Percentiles rank a stretch among this genome's conserved stretches.
Conservation (phyloP, 2,113 vertebrate genomes). For the Cichladusa arquata region DNA sequence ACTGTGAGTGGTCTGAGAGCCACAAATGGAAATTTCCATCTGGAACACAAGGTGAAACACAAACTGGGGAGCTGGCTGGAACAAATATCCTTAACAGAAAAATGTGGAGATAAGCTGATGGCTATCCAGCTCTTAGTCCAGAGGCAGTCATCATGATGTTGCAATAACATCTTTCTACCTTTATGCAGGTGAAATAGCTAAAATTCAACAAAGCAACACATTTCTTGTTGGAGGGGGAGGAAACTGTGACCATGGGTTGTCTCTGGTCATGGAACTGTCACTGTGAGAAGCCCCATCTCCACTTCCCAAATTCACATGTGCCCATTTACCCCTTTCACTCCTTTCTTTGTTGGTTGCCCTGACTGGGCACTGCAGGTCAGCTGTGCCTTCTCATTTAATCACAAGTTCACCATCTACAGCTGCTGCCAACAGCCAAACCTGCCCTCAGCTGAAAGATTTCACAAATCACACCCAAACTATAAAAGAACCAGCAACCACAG, state of each 20-base stretch:
- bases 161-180: background rate
- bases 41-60: too few relatives aligned
- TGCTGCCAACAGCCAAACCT: background rate
- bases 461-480: background rate
- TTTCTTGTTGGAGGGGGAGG: background rate
- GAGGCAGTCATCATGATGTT: background rate
- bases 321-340: background rate
- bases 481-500: rapidly evolving
- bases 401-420: background rate
- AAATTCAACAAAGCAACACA: background rate
- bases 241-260: background rate
- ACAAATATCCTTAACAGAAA: too few relatives aligned
- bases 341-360: background rate
- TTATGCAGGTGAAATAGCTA: background rate
- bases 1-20: too few relatives aligned
- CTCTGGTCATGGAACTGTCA: background rate
- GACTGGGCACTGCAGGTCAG: rapidly evolving
- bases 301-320: background rate
- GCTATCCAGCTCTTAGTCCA: too few relatives aligned
- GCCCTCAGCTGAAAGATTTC: background rate
- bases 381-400: background rate
- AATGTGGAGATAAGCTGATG: too few relatives aligned
- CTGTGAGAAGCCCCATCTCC: rapidly evolving
- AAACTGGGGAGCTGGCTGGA: too few relatives aligned
- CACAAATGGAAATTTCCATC: too few relatives aligned